Conservation (phyloP, 53 echinoderm and acorn worm genomes). For the Henricia sp. region DNA sequence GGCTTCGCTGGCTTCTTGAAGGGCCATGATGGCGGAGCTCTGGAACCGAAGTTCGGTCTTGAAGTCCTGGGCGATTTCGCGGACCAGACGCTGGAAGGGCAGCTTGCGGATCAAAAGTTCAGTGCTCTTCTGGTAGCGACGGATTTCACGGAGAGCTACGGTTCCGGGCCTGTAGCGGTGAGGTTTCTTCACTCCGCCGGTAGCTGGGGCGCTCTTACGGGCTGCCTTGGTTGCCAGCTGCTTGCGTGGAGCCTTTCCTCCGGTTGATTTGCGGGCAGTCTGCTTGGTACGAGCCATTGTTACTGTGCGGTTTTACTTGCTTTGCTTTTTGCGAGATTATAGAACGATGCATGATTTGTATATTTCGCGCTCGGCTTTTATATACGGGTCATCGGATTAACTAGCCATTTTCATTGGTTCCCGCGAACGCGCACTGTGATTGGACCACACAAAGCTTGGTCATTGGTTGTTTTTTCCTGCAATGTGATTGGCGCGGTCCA, state of each 20-base stretch:
- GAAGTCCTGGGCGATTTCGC: conserved; percentile 97
- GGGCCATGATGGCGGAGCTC: conserved; percentile 93
- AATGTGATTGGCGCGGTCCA: too few species aligned
- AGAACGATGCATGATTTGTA: too few species aligned
- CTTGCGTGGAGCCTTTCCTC: conserved; percentile 98
- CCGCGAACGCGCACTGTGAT: too few species aligned
- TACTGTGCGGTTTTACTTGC: too few species aligned
- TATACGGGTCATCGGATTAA: too few species aligned
- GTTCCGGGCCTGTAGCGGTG: conserved; percentile 99
- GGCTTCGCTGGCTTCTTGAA: conserved; percentile 91
- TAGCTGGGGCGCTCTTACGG: conserved; percentile 89
- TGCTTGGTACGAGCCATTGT: conserved; percentile 99
- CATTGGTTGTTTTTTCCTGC: too few species aligned
- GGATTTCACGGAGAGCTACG: conserved; percentile 79
- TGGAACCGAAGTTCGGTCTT: conserved; percentile 96
- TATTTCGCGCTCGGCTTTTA: too few species aligned
- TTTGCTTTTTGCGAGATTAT: too few species aligned
- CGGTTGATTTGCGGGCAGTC: conserved; percentile 95
- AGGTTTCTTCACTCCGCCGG: conserved; percentile 87
- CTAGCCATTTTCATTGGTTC: too few species aligned
- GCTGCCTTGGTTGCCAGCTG: conserved; percentile 99
- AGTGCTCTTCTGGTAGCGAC: conserved; percentile 79
- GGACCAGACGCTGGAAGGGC: conserved; percentile 94
- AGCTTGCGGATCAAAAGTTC: conserved; percentile 85
- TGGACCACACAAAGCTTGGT: too few species aligned